These are phyloP conservation scores for Tetraneura akinire DNA, from an alignment of 1,140 invertebrate genomes.

Conservation along the genomic window DNA sequence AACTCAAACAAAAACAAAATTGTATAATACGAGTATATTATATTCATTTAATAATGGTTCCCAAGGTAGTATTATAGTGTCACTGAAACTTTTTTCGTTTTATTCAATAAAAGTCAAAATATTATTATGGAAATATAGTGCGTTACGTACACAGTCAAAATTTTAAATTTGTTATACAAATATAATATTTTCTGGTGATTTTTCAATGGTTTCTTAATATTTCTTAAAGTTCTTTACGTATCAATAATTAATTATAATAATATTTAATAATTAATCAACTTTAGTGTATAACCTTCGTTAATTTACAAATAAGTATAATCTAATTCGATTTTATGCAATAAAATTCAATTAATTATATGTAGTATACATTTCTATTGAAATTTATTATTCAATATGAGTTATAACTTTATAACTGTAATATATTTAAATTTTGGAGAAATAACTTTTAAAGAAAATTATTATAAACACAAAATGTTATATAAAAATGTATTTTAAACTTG, in stretches of 20 bases:
- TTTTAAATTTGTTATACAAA: neutral
- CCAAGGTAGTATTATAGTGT: neutral
- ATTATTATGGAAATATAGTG: conserved; percentile 7
- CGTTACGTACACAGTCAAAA: neutral
- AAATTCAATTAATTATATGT: no score
- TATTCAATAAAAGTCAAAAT: conserved; percentile 38
- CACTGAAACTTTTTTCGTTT: conserved; percentile 7
- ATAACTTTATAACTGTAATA: no score
- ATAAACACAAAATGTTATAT: no score
- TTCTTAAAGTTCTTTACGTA: conserved; percentile 2
- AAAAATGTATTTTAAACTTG: no score
- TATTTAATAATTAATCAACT: neutral
- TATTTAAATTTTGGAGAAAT: no score
- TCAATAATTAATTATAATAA: neutral
- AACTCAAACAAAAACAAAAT: neutral
- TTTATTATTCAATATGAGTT: no score
- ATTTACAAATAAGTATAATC: no score
- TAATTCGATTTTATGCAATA: no score
- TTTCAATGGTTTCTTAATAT: neutral
- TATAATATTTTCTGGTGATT: neutral
- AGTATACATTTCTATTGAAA: no score
- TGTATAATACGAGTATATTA: no score
- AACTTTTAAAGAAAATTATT: no score
- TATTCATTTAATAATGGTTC: conserved; percentile 22
- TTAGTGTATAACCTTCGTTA: neutral